phyloP scores from a whole-genome alignment of 2,797 vertebrate genomes.

The Pangasius djambal region DNA sequence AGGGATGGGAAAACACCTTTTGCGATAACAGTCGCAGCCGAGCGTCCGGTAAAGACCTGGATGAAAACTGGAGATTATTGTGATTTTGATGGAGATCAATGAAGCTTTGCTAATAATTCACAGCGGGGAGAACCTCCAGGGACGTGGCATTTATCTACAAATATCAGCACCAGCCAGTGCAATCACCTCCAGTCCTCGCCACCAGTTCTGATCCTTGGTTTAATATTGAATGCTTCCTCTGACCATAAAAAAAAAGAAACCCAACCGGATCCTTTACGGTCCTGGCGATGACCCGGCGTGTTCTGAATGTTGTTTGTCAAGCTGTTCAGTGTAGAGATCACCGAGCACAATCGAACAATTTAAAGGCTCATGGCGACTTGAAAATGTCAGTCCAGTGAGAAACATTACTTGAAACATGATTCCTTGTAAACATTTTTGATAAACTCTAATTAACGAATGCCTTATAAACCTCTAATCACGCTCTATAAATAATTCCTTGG shows the following conservation, averaged over 20 bases:
- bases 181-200: slow-evolving; percentile 50
- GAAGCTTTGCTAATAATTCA: slow-evolving; percentile 68
- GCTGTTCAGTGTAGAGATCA: not conserved
- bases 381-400: slow-evolving; percentile 39
- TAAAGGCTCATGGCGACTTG: not conserved
- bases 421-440: not conserved
- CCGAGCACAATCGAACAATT: slow-evolving; percentile 5
- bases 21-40: slow-evolving; percentile 72
- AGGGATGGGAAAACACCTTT: slow-evolving; percentile 70
- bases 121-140: slow-evolving; percentile 55
- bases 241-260: slow-evolving; percentile 24
- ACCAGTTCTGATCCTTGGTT: slow-evolving; percentile 50
- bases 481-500: not conserved
- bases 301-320: slow-evolving; percentile 31
- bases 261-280: slow-evolving; percentile 34
- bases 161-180: slow-evolving; percentile 59
- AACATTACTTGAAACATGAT: not conserved
- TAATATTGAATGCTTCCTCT: slow-evolving; percentile 56
- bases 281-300: slow-evolving; percentile 36
- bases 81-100: slow-evolving; percentile 80
- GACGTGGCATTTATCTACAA: slow-evolving; percentile 67
- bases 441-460: not conserved
- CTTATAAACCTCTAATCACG: not conserved
- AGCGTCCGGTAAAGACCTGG: slow-evolving; percentile 73
- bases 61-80: slow-evolving; percentile 78